Evolutionary conservation across 2,797 vertebrate species (phyloP).

Genomic region (Bradypodion pumilum): DNA sequence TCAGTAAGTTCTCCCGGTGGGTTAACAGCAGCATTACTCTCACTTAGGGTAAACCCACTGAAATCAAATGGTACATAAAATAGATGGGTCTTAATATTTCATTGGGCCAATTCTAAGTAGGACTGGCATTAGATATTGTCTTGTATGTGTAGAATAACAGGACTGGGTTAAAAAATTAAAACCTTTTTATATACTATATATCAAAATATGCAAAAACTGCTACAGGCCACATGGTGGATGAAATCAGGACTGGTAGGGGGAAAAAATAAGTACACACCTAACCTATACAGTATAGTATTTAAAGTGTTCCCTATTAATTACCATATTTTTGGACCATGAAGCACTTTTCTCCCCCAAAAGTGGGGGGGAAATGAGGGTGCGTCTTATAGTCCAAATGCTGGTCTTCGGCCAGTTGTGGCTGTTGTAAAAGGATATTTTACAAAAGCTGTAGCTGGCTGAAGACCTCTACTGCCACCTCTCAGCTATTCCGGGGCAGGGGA

Average conservation of each 20-base stretch:
- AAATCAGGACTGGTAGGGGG: background rate
- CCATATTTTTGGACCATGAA: no score
- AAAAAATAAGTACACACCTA: background rate
- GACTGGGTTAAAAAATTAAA: background rate
- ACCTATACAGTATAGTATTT: background rate
- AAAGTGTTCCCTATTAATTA: no score
- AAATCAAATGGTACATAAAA: background rate
- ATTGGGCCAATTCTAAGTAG: background rate
- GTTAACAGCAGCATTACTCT: background rate
- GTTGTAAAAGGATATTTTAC: no score
- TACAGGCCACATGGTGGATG: constrained; percentile 1
- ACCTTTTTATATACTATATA: background rate
- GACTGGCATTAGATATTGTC: background rate
- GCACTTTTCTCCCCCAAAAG: no score
- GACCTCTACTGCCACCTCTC: no score
- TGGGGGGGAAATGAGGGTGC: no score
- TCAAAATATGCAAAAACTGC: no score
- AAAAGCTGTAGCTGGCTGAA: no score
- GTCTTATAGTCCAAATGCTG: no score
- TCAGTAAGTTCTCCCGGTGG: background rate
- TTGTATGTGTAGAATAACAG: background rate
- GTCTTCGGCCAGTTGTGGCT: no score
- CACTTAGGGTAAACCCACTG: background rate
- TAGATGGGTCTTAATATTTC: background rate
- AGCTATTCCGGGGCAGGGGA: no score